Percentiles rank a stretch among this genome's conserved stretches.
These are phyloP conservation scores for Cyprinus carpio DNA, from an alignment of 2,113 vertebrate genomes.

Conservation along the genomic window DNA sequence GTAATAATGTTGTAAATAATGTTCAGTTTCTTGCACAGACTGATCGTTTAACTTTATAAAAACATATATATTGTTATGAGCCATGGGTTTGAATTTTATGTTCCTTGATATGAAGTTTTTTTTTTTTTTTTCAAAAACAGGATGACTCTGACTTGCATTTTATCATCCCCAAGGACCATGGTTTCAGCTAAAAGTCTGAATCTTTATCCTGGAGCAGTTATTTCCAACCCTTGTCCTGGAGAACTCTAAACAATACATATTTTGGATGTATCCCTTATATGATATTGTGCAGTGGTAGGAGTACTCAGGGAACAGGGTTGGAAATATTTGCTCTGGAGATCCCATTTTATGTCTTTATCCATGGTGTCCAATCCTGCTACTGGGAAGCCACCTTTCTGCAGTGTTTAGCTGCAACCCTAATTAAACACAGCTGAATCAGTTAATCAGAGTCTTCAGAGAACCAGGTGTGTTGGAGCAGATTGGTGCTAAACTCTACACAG, in stretches of 20 bases:
- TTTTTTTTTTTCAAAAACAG: no score
- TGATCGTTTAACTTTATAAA: no score
- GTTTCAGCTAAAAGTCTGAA: no score
- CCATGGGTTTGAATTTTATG: no score
- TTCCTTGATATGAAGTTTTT: no score
- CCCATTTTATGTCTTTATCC: not conserved
- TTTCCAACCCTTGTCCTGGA: no score
- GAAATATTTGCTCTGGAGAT: not conserved
- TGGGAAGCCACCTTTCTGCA: not conserved
- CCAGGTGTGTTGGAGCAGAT: constrained; percentile 21
- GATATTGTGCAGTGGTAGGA: not conserved
- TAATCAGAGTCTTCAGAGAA: not conserved
- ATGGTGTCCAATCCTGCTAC: not conserved
- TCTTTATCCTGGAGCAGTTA: not conserved
- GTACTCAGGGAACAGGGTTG: not conserved
- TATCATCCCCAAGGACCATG: no score
- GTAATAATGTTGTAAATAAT: no score
- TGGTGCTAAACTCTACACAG: not conserved
- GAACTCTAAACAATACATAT: not conserved
- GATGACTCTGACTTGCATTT: no score
- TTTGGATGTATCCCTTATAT: not conserved
- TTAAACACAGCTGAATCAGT: constrained; percentile 4
- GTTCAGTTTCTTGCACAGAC: no score
- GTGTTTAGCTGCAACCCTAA: not conserved
- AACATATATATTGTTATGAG: no score